phyloP scores from a whole-genome alignment of 2,888 invertebrate species.

The Tenthredo notha region DNA sequence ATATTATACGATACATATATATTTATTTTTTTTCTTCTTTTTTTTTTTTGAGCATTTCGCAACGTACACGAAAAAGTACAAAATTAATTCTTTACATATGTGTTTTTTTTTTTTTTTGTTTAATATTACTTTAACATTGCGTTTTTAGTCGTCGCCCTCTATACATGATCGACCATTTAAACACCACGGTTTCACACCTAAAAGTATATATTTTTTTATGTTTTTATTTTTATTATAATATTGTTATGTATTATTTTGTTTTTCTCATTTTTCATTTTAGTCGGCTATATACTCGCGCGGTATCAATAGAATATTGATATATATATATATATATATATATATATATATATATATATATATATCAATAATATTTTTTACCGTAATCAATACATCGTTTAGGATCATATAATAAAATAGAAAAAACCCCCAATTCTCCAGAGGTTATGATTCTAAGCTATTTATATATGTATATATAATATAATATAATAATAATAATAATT shows the following conservation, averaged over 20 bases:
- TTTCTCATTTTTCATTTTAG: not conserved
- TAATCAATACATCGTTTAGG: slow-evolving; percentile 61
- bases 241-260: slow-evolving; percentile 51
- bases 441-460: slow-evolving; percentile 54
- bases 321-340: too few species aligned
- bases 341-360: too few species aligned
- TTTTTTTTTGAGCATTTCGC: slow-evolving; percentile 74
- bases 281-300: slow-evolving; percentile 14
- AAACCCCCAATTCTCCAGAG: slow-evolving; percentile 61
- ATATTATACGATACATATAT: slow-evolving; percentile 65
- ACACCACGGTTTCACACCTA: slow-evolving; percentile 59
- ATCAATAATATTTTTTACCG: slow-evolving; percentile 24
- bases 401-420: slow-evolving; percentile 73
- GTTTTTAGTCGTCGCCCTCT: slow-evolving; percentile 57
- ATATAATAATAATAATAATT: slow-evolving; percentile 2
- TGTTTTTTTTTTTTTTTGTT: slow-evolving; percentile 62
- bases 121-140: slow-evolving; percentile 66
- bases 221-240: slow-evolving; percentile 37
- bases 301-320: slow-evolving; percentile 49
- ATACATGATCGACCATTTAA: slow-evolving; percentile 53
- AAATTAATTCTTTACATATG: slow-evolving; percentile 74
- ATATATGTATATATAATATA: slow-evolving; percentile 17
- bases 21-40: not conserved
- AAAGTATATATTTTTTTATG: slow-evolving; percentile 37
- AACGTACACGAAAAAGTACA: slow-evolving; percentile 76